Base-by-base conservation (phyloP, 2,797 vertebrate genomes). In the Carcharodon carcharias region DNA sequence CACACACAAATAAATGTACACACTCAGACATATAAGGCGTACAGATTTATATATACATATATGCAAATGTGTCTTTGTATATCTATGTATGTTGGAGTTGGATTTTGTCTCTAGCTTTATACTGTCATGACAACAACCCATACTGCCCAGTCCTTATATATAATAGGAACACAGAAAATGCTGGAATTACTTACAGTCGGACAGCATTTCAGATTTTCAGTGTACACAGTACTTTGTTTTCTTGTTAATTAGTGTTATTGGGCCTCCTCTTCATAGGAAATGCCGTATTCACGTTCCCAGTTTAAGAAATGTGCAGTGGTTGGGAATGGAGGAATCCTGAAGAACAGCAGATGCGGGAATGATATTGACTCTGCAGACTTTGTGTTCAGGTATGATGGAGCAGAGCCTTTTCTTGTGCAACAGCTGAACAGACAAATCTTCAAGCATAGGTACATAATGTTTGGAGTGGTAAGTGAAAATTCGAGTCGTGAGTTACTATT, bases 311-410 rank as follows among this genome's bases (percentile, higher is more conserved):
- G 99, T 95, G 99, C 99, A 0, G 99, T 99, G 73, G 98, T 99
- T 96, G 99, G 99, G 97, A 99, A 99, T 0, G 99, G 99, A n/a
- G 99, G 99, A 77, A 99, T 99, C 97, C 98, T 99, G 96, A 99
- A 99, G 97, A 99, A 99, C 98, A 99, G 98, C 98, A 98, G 98
- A 97, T 99, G 99, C 69, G 99, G 99, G 96, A 98, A 98, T 96
- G 99, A 99, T 97, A 99, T 99, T 12, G 98, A 99, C 97, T 98
- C 98, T 0, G 98, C 99, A 2, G 99, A 99, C 98, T 99, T 99
- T 28, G 98, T 99, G 96, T 99, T 99, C 97, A 98, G 99, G 99
- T 99, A 93, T 0, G 91, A 67, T 28, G n/a, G 61, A 67, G 63
- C n/a, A 45, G 63, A 45, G 91, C 63, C n/a, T 93, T 93, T 14